These are phyloP conservation scores for Mycetomoellerius zeteki DNA, from an alignment of 1,140 invertebrate species.

Conservation along the genomic window DNA sequence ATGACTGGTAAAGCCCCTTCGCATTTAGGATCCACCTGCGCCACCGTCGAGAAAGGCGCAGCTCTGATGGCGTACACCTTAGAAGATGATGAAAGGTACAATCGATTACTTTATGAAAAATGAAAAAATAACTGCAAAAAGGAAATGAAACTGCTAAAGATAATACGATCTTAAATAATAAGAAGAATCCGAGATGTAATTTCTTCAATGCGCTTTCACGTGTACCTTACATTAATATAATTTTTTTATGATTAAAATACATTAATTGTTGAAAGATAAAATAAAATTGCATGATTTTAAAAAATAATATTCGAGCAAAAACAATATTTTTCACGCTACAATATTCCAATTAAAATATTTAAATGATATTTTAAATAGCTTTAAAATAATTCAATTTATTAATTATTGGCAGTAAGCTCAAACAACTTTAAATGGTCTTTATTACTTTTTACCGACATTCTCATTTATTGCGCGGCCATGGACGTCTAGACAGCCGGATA, in stretches of 20 bases:
- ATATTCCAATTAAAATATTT: neutral
- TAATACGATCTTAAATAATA: neutral
- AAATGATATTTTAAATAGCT: neutral
- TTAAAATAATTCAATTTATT: constrained; percentile 17
- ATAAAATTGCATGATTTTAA: neutral
- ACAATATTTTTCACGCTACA: neutral
- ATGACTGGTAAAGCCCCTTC: constrained; percentile 89
- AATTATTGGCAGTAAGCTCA: neutral
- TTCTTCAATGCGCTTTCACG: neutral
- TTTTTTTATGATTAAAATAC: neutral
- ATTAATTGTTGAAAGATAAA: neutral
- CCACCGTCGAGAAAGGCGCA: constrained; percentile 87
- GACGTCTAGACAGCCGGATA: constrained; percentile 23
- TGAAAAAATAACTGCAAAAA: neutral
- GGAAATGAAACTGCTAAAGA: neutral
- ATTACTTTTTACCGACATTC: neutral
- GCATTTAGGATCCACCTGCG: constrained; percentile 86
- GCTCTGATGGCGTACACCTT: constrained; percentile 86
- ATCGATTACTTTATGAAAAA: neutral
- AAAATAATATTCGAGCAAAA: neutral
- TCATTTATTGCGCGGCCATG: neutral
- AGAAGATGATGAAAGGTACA: constrained; percentile 86
- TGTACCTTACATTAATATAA: neutral
- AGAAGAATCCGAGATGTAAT: neutral
- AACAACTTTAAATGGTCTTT: neutral